These are phyloP conservation scores for Melitaea cinxia DNA, from an alignment of 1,140 invertebrate genomes.

Conservation along the genomic window DNA sequence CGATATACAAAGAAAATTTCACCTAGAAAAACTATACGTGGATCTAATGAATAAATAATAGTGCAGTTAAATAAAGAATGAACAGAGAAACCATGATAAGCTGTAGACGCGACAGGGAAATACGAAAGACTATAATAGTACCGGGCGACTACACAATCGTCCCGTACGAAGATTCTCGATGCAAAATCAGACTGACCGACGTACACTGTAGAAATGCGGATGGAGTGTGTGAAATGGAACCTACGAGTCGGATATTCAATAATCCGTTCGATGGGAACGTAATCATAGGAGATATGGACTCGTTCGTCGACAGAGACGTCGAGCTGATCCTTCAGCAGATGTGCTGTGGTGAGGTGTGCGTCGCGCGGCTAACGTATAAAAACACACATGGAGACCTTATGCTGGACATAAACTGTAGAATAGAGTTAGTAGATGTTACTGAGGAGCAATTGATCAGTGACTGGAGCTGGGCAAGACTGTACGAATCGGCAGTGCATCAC, in stretches of 20 bases:
- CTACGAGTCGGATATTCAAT: constrained; percentile 59
- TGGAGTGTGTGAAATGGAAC: constrained; percentile 54
- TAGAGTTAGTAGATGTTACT: constrained; percentile 62
- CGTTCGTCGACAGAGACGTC: constrained; percentile 66
- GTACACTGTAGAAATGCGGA: constrained; percentile 46
- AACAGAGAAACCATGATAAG: constrained; percentile 50
- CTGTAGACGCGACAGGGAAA: constrained; percentile 67
- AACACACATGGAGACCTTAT: constrained; percentile 48
- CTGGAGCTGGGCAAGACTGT: constrained; percentile 67
- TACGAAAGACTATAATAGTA: constrained; percentile 59
- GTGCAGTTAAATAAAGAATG: constrained; percentile 35
- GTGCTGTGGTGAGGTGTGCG: constrained; percentile 61
- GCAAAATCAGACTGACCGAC: constrained; percentile 55
- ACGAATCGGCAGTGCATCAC: constrained; percentile 60
- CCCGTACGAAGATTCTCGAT: constrained; percentile 72
- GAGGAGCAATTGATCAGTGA: constrained; percentile 72
- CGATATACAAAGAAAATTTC: constrained; percentile 28
- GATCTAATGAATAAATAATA: background rate
- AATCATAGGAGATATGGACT: constrained; percentile 67
- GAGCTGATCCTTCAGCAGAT: constrained; percentile 69
- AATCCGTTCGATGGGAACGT: constrained; percentile 62
- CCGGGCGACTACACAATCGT: constrained; percentile 66
- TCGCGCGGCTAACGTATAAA: constrained; percentile 55
- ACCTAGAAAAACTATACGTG: constrained; percentile 1
- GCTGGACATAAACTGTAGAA: constrained; percentile 58